Percentiles rank a stretch among this genome's conserved stretches.
These are phyloP conservation scores for Cyanoramphus novaezelandiae DNA, from an alignment of 2,113 vertebrate genomes.

Conservation along the genomic window DNA sequence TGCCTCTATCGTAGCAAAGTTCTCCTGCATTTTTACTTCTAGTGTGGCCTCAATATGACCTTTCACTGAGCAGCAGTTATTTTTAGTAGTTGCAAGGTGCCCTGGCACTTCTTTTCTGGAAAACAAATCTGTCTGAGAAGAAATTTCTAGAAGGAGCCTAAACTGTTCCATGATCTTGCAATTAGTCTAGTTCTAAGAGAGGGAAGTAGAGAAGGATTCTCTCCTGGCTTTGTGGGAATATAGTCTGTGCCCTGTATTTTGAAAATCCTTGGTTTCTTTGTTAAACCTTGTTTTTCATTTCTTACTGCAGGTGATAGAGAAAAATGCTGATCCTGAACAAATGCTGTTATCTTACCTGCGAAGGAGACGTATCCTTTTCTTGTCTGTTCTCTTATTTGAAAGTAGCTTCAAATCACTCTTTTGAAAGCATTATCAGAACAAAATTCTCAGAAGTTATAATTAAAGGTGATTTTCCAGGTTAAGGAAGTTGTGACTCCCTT, in stretches of 20 bases:
- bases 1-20: not conserved
- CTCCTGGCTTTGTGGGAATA: not conserved
- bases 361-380: constrained; percentile 79
- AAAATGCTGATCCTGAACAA: constrained; percentile 80
- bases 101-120: not conserved
- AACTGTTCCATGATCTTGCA: not conserved
- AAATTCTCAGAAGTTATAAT: not conserved
- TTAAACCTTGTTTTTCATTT: not conserved
- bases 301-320: constrained; percentile 70
- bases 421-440: not conserved
- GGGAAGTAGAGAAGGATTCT: not conserved
- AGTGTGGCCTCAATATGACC: not conserved
- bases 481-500: not conserved
- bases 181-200: not conserved
- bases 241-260: not conserved
- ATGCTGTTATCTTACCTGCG: constrained; percentile 80
- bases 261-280: not conserved
- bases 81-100: not conserved
- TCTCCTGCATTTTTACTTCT: not conserved
- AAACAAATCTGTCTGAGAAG: not conserved
- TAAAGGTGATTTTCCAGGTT: not conserved
- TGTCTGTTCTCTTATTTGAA: not conserved
- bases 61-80: not conserved
- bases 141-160: not conserved
- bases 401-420: not conserved